Base-by-base conservation (phyloP, 2,113 vertebrate genomes). In the Phodopus roborovskii region DNA sequence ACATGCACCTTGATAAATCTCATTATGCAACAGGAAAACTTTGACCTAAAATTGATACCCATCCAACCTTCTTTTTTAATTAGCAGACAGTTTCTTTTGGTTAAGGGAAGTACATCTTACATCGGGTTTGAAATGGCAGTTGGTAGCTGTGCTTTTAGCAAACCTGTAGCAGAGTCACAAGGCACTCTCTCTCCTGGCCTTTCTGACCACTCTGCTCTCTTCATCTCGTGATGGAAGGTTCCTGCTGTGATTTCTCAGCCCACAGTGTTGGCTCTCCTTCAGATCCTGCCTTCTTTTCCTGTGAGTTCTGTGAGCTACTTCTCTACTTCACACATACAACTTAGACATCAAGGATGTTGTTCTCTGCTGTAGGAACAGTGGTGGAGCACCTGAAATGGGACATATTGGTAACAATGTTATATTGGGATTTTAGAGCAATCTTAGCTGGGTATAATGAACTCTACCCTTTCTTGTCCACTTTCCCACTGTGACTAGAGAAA, bases 11-110 rank as follows among this genome's bases (percentile, higher is more conserved):
- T 71, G 78, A 62, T 88, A 91, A 71, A 82, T 66, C 81, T 94
- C 85, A 92, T 88, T 94, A 94, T 64, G 75, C 81, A 97, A 78
- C 91, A 50, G 53, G 50, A 83, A 94, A 83, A 91, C 60, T 87
- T 85, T 11, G 3, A n/a, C 77, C 39, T 95, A 88, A 64, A 89
- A 77, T 30, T 71, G 56, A 92, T 62, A 58, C 39, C 20, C 8
- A 50, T 66, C 24, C 71, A 73, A 42, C 3, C 62, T 22, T 11
- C 26, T 36, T 10, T 86, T 85, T 70, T n/a, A 81, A 78, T 92
- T 82, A 85, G 73, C 50, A 92, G 73, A 56, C 19, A 77, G 78
- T 97, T 95, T 20, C 53, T 87, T 95, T 93, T 92, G 82, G 66
- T 91, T 94, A 53, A 83, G 28, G 60, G 39, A 66, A 81, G 8